Evolutionary conservation across 2,888 invertebrate species (phyloP).

Genomic region (Erannis defoliaria): DNA sequence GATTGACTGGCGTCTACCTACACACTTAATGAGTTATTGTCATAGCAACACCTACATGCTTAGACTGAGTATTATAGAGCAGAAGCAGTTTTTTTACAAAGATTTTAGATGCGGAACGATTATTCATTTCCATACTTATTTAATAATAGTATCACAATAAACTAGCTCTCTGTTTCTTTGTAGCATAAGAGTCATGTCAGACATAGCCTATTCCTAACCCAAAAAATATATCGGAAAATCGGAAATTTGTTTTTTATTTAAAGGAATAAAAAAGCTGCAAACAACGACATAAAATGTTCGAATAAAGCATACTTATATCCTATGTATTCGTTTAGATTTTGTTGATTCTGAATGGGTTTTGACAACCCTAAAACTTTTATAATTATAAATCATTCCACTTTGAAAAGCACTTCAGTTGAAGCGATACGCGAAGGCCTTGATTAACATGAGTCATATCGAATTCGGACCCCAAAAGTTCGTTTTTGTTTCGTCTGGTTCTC

Average conservation of each 20-base stretch:
- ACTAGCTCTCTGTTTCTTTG: too few relatives aligned
- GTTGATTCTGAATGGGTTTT: neutral
- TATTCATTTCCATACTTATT: neutral
- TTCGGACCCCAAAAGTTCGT: constrained; percentile 46
- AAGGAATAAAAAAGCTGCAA: too few relatives aligned
- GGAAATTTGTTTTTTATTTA: too few relatives aligned
- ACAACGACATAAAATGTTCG: too few relatives aligned
- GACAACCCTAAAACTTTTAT: constrained; percentile 1
- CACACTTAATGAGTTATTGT: constrained; percentile 61
- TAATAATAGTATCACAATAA: too few relatives aligned
- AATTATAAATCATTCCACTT: neutral
- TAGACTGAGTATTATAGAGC: constrained; percentile 8
- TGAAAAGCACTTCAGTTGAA: constrained; percentile 29
- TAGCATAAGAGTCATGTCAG: too few relatives aligned
- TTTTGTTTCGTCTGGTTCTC: constrained; percentile 75
- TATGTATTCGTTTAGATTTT: neutral
- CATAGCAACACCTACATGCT: constrained; percentile 37
- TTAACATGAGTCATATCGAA: constrained; percentile 59
- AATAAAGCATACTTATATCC: too few relatives aligned
- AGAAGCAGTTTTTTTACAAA: neutral
- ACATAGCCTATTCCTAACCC: too few relatives aligned
- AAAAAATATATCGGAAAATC: too few relatives aligned
- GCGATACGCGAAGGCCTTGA: constrained; percentile 48
- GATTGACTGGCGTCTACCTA: constrained; percentile 47
- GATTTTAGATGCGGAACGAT: too few relatives aligned